Conservation (phyloP, 2,113 vertebrate genomes). For the Alces alces region DNA sequence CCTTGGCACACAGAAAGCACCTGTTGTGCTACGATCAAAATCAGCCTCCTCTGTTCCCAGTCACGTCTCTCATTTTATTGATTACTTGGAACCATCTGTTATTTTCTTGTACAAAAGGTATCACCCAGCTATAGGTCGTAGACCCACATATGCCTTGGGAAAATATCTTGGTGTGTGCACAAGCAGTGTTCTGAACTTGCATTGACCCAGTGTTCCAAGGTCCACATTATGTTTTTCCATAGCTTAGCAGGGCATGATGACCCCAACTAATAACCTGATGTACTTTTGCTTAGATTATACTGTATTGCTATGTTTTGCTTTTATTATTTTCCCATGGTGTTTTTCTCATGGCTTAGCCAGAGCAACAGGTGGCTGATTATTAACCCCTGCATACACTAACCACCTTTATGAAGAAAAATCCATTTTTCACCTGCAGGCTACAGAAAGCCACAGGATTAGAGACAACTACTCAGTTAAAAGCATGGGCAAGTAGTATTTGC, state of each 20-base stretch:
- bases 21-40: not conserved
- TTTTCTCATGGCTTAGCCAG: not conserved
- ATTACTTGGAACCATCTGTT: not conserved
- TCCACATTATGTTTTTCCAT: not conserved
- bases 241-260: not conserved
- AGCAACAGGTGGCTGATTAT: not conserved
- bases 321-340: not conserved
- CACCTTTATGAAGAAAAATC: not conserved
- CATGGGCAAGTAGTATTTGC: not conserved
- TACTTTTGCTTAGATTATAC: not conserved
- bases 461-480: not conserved
- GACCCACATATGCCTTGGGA: not conserved
- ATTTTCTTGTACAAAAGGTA: not conserved
- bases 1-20: not conserved
- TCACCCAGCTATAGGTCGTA: not conserved
- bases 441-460: not conserved
- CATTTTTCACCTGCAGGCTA: not conserved
- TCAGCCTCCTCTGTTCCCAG: not conserved
- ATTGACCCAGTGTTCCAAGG: rapidly evolving
- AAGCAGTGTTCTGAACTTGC: not conserved
- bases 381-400: not conserved
- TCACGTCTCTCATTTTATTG: not conserved
- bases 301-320: not conserved
- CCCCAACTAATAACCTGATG: not conserved
- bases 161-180: not conserved